Base-by-base conservation (phyloP, 2,888 invertebrate genomes). In the Ichneumon xanthorius region DNA sequence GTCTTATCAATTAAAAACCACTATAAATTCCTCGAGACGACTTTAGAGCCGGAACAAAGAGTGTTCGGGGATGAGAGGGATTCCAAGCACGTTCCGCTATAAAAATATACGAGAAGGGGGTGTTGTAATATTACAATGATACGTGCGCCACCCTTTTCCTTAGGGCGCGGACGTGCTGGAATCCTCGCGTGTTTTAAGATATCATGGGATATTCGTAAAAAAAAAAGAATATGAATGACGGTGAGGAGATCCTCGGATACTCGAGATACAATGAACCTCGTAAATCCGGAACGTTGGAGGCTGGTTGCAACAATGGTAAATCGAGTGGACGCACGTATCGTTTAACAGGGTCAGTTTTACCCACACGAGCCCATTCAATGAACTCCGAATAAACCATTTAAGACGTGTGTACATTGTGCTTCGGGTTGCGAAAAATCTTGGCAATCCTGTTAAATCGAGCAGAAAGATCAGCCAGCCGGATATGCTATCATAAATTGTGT, bases 401-500 rank as follows among this genome's bases (percentile, higher is more conserved):
- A 77, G 26, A 70, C 30, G 7, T 19, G 55, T 68, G 73, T 40
- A 19, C 16, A 73, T 33, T 19, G 22, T 33, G 16, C 19, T 30
- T 45, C 14, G 75, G 45, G 45, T 82, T 70, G 48, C 58, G 58
- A 80, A 73, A 83, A 68, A 22, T 75, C 67, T 70, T 79, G 11
- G 76, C 63, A 61, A 80, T 63, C 45, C 55, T 68, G 53, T 77
- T 83, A 77, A 71, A 82, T 84, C 61, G 14, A 67, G 71, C 45
- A 26, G 83, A 71, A 83, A 77, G 72, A 82, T 71, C 80, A 82
- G 50, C 70, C 22, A 70, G 77, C 65, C 80, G 73, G 84, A 88
- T 87, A 90, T 90, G 90, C 91, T 89, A 89, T 90, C 90, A 90
- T 92, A 93, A 92, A 92, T 93, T 89, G 89, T 84, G 85, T 91